These are phyloP conservation scores for Brachionus sp. DNA, from an alignment of 1,140 invertebrate species.

Conservation along the genomic window DNA sequence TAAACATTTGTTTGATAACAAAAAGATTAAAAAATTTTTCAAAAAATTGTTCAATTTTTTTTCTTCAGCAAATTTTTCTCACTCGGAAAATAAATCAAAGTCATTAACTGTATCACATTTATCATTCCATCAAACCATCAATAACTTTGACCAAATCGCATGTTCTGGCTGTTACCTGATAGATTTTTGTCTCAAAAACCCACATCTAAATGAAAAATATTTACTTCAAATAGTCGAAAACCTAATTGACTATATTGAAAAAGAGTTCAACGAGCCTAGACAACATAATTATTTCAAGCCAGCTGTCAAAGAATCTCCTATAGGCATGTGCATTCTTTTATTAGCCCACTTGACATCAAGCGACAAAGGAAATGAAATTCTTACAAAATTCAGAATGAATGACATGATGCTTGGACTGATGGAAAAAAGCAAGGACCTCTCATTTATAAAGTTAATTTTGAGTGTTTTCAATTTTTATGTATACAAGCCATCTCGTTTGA, in stretches of 20 bases:
- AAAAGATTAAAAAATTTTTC: constrained; percentile 12
- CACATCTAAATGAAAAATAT: not conserved
- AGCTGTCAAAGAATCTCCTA: not conserved
- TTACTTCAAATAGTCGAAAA: not conserved
- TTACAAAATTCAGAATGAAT: not conserved
- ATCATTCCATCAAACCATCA: not conserved
- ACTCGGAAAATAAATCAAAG: not conserved
- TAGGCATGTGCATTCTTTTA: not conserved
- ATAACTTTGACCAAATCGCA: not conserved
- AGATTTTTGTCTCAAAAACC: not conserved
- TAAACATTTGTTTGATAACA: not conserved
- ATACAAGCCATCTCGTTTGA: not conserved
- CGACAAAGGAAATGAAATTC: not conserved
- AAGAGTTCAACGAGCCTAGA: not conserved
- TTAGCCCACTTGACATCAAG: not conserved
- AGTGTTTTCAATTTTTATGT: constrained; percentile 37
- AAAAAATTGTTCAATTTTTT: constrained; percentile 22
- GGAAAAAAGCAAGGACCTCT: not conserved
- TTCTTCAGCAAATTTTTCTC: not conserved
- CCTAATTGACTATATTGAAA: not conserved
- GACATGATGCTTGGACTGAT: not conserved
- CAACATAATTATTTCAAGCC: not conserved
- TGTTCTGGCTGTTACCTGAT: constrained; percentile 16
- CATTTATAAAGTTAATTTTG: not conserved
- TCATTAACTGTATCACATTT: not conserved